Evolutionary conservation across 2,888 invertebrate genomes (phyloP), one percentile per base, ranked within the genome.

Genomic region (Tenthredo mesomela): DNA sequence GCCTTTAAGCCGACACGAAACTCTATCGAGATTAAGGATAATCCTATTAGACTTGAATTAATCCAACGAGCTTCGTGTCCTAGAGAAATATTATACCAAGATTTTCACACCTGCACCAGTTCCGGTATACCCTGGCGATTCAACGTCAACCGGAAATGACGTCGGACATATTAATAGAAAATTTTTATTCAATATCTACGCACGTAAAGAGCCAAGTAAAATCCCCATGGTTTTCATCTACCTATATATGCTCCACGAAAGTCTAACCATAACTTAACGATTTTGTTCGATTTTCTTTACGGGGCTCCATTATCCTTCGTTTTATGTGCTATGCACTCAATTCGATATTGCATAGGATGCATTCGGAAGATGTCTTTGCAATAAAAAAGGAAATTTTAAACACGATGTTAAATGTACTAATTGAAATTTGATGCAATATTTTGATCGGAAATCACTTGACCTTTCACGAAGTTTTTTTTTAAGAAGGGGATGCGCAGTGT

Each of bases 31-130:
- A 92, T 92, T 91, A 90, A 90, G 88, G 89, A 90, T 92, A 92
- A 92, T 92, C 91, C 91, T 91, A 91, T 91, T 91, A 90, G 91
- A 92, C 90, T 92, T 88, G 90, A 91, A 91, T 92, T 92, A 92
- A 92, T 91, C 90, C 90, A 88, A 61, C 84, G 88, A 88, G 89
- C 90, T 91, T 89, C 90, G 90, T 61, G n/a, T 80, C 61, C 37
- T 61, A 58, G 87, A 89, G 88, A 90, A 91, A 90, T 91, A 90
- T 91, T 89, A 90, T 80, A 80, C 80, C 58, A 33, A 80, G 58
- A 61, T 54, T 61, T 33, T 40, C 33, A 50, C 61, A 61, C 80
- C 58, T 61, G 58, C 50, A 43, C 67, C 47, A 47, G 15, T 47
- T 15, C 25, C 29, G 10, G 25, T 61, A 12, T 25, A 61, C 21